Evolutionary conservation across 2,888 invertebrate genomes (phyloP), one percentile per base, ranked within the genome.

Genomic region (Neria commutata): DNA sequence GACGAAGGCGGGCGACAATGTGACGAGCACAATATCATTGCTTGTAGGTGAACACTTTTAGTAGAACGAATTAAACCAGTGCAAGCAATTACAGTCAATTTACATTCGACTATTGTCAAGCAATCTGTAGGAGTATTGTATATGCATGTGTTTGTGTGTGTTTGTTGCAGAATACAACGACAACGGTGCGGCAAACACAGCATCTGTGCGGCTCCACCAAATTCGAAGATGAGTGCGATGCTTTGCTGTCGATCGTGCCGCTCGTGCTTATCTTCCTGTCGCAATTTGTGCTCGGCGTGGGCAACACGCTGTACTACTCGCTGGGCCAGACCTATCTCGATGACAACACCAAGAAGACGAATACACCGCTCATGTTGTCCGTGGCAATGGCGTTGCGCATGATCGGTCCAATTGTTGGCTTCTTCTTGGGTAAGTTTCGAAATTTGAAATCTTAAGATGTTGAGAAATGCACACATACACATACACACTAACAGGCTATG

Each of bases 271-370:
- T 89, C 60, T 87, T 89, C 69, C 69, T 88, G 42, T 89, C 89
- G 0, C 88, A 89, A 76, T 88, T 89, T 71, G 85, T 90, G 46
- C 84, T 88, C 48, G 89, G 89, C 14, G 85, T 89, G 57, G 89
- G 89, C 14, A 87, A 87, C 60, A 86, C 88, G 1, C 74, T 89
- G 26, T 88, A 88, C 74, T 88, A 86, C 72, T 85, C 87, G 1
- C 78, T 89, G 42, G 89, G 89, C 1, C 86, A 88, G 71, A 86
- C 89, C 0, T 89, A 89, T 72, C 75, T 89, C 66, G 89, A 89
- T 72, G 89, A 89, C 68, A 89, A 88, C 67, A 85, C 88, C 0
- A 86, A 87, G 70, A 87, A 88, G 70, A 86, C 85, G 16, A 86
- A 87, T 65, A 86, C 87, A 1, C 88, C 89, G 0, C 77, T 88